Percentiles rank a stretch among this genome's conserved stretches.
phyloP scores from a whole-genome alignment of 2,888 invertebrate species.

The Mesorhabditis belari region DNA sequence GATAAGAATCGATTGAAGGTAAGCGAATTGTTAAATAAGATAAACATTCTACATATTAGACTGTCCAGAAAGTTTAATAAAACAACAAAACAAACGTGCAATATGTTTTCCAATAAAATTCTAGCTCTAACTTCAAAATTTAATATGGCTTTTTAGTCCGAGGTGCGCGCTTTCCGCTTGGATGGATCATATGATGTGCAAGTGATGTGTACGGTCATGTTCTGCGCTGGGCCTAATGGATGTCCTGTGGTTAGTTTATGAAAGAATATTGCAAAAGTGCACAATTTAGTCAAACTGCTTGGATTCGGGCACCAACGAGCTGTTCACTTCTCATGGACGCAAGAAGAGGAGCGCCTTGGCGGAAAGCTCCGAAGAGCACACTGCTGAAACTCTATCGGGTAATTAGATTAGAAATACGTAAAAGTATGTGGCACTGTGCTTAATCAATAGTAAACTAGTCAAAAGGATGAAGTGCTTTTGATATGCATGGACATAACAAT shows the following conservation, averaged over 20 bases:
- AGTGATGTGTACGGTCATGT: constrained; percentile 52
- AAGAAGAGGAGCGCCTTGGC: constrained; percentile 41
- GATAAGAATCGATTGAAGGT: constrained; percentile 50
- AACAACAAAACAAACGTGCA: too few relatives aligned
- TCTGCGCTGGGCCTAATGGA: constrained; percentile 53
- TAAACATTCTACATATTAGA: too few relatives aligned
- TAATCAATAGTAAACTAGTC: too few relatives aligned
- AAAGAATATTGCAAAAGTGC: background rate
- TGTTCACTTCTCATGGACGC: constrained; percentile 53
- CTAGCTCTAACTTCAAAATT: too few relatives aligned
- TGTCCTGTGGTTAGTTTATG: constrained; percentile 45
- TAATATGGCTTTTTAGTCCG: too few relatives aligned
- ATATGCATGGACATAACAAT: background rate
- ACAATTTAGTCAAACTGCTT: constrained; percentile 50
- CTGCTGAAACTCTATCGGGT: constrained; percentile 47
- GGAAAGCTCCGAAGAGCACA: constrained; percentile 24
- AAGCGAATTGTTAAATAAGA: too few relatives aligned
- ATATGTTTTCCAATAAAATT: too few relatives aligned
- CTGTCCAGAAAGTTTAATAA: too few relatives aligned
- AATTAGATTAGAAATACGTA: background rate
- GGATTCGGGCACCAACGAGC: constrained; percentile 52
- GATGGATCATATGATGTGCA: constrained; percentile 53
- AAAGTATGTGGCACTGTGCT: too few relatives aligned
- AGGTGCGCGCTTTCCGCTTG: constrained; percentile 52
- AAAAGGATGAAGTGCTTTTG: too few relatives aligned